Evolutionary conservation across 1,140 invertebrate genomes (phyloP), one percentile per base, ranked within the genome.

Genomic region (Lepeophtheirus salmonis): DNA sequence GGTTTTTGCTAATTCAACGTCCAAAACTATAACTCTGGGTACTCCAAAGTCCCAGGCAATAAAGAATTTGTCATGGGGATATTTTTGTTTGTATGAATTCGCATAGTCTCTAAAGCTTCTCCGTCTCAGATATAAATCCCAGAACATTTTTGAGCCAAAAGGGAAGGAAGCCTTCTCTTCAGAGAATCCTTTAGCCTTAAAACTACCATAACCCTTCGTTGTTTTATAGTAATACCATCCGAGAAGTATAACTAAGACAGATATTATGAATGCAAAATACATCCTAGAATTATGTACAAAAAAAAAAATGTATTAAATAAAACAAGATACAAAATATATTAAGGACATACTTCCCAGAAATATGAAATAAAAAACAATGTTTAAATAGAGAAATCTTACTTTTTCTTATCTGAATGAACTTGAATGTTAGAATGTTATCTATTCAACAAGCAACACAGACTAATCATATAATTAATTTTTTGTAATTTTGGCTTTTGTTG

Each of bases 11-110:
- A 60, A 21, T 20, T 60, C 57, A 2, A 20, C 2, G 17, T 60
- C 49, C 30, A 16, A 13, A 1, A 60, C 57, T 13, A 60, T 30
- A 4, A 60, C 23, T 18, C 12, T 20, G 3, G 57, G 57, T n/a
- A 16, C 22, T 60, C 57, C 57, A 16, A 52, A 20, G 14, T 10
- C 16, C 14, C 20, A 52, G 3, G 20, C 20, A 16, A n/a, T 20
- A 18, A 6, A 52, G 50, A 52, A 52, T 10, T 52, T 20, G 10
- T 52, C 12, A n/a, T 18, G 3, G 10, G 14, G 14, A 52, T 6
- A 52, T 16, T 52, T 12, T 18, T 52, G 3, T 6, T 18, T 4
- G 16, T 52, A n/a, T 52, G 3, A 10, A 41, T 41, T n/a, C 6
- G 30, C 6, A n/a, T 41, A 41, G 30, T 41, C 30, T n/a, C 30